phyloP scores from a whole-genome alignment of 2,113 vertebrate species.

The Scomber colias region DNA sequence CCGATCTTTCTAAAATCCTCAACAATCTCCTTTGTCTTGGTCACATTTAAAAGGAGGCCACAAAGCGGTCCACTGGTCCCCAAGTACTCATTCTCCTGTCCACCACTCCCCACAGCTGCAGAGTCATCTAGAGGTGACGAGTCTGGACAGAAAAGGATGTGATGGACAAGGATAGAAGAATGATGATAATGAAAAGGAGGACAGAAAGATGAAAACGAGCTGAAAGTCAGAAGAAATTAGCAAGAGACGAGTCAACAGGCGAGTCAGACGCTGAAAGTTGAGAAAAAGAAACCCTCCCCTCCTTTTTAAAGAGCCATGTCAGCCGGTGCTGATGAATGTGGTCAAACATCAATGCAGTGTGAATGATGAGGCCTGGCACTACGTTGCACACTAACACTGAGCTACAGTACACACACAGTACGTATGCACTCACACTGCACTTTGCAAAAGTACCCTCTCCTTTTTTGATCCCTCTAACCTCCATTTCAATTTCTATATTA shows the following conservation, averaged over 20 bases:
- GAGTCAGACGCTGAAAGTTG: constrained; percentile 31
- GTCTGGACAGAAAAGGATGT: background rate
- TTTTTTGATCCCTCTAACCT: constrained; percentile 37
- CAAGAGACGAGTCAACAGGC: background rate
- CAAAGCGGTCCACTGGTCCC: too few relatives aligned
- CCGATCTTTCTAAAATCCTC: too few relatives aligned
- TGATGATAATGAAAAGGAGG: background rate
- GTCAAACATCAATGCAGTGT: constrained; percentile 68
- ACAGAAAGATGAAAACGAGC: background rate
- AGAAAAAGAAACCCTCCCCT: constrained; percentile 27
- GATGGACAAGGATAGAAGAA: background rate
- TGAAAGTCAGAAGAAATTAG: background rate
- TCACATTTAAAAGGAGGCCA: too few relatives aligned
- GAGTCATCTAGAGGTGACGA: background rate
- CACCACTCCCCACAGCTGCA: too few relatives aligned
- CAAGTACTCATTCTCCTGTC: too few relatives aligned
- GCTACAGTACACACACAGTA: background rate
- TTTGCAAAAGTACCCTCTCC: constrained; percentile 33
- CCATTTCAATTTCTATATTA: constrained; percentile 82
- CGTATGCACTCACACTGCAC: constrained; percentile 18
- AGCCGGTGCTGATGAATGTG: constrained; percentile 67
- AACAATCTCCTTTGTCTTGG: too few relatives aligned
- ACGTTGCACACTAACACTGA: constrained; percentile 24
- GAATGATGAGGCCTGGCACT: constrained; percentile 55
- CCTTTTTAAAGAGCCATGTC: constrained; percentile 42